These are phyloP conservation scores for Stratiolaelaps scimitus DNA, from an alignment of 1,140 invertebrate genomes.

Conservation along the genomic window DNA sequence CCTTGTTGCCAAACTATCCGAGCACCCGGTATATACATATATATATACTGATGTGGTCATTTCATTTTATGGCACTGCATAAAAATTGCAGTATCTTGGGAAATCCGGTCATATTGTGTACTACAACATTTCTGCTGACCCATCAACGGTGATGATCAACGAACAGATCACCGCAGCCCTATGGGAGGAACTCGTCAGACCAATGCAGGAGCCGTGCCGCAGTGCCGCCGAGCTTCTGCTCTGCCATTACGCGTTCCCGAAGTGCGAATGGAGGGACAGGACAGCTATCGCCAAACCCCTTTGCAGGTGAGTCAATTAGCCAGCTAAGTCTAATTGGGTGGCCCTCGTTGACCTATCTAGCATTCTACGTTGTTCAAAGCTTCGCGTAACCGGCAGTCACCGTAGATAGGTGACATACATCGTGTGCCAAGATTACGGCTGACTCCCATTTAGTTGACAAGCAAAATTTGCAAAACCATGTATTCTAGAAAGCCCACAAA, in stretches of 20 bases:
- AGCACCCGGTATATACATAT: too few relatives aligned
- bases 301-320: conserved; percentile 38
- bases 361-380: too few relatives aligned
- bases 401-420: too few relatives aligned
- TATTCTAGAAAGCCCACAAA: too few relatives aligned
- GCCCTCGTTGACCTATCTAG: conserved; percentile 26
- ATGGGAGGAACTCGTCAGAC: conserved; percentile 69
- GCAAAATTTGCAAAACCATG: too few relatives aligned
- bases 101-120: conserved; percentile 58
- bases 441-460: too few relatives aligned
- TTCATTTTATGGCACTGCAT: too few relatives aligned
- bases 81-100: conserved; percentile 8
- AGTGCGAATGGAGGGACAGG: conserved; percentile 54
- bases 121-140: conserved; percentile 56
- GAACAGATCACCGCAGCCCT: conserved; percentile 65
- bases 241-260: conserved; percentile 79
- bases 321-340: neutral
- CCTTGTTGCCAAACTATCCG: too few relatives aligned
- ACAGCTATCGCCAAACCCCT: conserved; percentile 34
- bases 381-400: too few relatives aligned
- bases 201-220: conserved; percentile 63
- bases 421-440: too few relatives aligned
- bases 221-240: conserved; percentile 71
- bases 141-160: conserved; percentile 48
- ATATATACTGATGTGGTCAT: too few relatives aligned